Percentiles rank a stretch among this genome's conserved stretches.
These are phyloP conservation scores for Oncorhynchus masou DNA, from an alignment of 2,113 vertebrate species.

Conservation along the genomic window DNA sequence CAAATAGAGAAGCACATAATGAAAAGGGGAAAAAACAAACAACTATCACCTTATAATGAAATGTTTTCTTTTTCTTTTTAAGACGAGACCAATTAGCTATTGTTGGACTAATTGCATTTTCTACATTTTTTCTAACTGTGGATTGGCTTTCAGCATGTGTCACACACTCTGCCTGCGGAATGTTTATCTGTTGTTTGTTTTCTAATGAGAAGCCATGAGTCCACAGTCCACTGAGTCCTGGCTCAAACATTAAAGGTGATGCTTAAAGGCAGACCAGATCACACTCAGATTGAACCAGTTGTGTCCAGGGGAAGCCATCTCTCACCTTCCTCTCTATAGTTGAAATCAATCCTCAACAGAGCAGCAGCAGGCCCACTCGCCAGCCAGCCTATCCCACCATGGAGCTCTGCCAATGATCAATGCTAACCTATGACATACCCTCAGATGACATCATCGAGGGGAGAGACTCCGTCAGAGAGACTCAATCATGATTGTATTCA, in stretches of 20 bases:
- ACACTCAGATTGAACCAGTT: constrained; percentile 9
- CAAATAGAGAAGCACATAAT: too few species aligned
- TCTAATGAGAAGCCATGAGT: not conserved
- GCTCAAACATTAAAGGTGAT: not conserved
- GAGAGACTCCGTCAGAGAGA: constrained; percentile 9
- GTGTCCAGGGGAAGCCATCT: constrained; percentile 13
- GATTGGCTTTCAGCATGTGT: not conserved
- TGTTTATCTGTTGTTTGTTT: not conserved
- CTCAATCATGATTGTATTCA: too few species aligned
- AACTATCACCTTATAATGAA: too few species aligned
- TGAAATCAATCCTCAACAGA: constrained; percentile 48
- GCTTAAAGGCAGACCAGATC: not conserved
- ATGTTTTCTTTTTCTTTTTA: too few species aligned
- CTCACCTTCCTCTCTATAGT: constrained; percentile 21
- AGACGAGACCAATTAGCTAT: too few species aligned
- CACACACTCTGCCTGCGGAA: not conserved
- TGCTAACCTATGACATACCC: constrained; percentile 22
- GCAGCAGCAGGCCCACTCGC: constrained; percentile 40
- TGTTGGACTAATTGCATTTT: not conserved
- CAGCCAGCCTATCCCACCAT: constrained; percentile 17
- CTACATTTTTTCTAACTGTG: not conserved
- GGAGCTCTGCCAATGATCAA: too few species aligned
- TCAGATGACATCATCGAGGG: constrained; percentile 56
- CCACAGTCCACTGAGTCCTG: too few species aligned
- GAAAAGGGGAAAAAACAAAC: too few species aligned